A percentile compares a stretch with the other conserved stretches of the same genome.
These are phyloP conservation scores for Onychostruthus taczanowskii DNA, from an alignment of 2,113 vertebrate species.

Conservation along the genomic window DNA sequence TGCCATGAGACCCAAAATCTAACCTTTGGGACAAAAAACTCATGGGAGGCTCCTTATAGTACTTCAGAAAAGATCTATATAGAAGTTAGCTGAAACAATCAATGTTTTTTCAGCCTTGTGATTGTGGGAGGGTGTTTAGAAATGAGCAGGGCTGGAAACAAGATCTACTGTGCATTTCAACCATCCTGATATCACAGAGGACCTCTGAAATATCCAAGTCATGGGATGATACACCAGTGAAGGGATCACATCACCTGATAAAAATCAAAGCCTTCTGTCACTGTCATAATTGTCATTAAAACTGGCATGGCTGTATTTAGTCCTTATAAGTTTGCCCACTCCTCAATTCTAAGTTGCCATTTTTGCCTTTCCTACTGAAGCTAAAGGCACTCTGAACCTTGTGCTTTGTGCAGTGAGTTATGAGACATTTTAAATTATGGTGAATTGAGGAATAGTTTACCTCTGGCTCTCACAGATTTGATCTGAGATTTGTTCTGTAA, in stretches of 20 bases:
- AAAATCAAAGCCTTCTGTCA: not conserved
- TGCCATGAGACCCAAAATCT: not conserved
- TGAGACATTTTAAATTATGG: constrained; percentile 32
- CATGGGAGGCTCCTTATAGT: not conserved
- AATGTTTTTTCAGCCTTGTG: not conserved
- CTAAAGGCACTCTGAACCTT: not conserved
- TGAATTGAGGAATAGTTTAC: constrained; percentile 14
- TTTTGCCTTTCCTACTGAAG: not conserved
- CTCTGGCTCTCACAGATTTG: not conserved
- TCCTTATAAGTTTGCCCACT: not conserved
- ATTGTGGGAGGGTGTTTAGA: not conserved
- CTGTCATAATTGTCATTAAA: not conserved
- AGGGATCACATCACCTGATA: not conserved
- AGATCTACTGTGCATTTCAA: not conserved
- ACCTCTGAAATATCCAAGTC: not conserved
- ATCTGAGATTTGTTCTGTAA: not conserved
- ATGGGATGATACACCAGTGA: not conserved
- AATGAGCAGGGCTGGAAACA: not conserved
- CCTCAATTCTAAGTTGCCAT: not conserved
- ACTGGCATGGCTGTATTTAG: not conserved
- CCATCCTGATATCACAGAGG: not conserved
- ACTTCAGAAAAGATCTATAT: not conserved
- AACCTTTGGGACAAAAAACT: not conserved
- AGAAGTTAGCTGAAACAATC: not conserved
- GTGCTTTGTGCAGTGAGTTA: not conserved